Conservation (phyloP, 1,140 invertebrate genomes). For the Drosophila yakuba region DNA sequence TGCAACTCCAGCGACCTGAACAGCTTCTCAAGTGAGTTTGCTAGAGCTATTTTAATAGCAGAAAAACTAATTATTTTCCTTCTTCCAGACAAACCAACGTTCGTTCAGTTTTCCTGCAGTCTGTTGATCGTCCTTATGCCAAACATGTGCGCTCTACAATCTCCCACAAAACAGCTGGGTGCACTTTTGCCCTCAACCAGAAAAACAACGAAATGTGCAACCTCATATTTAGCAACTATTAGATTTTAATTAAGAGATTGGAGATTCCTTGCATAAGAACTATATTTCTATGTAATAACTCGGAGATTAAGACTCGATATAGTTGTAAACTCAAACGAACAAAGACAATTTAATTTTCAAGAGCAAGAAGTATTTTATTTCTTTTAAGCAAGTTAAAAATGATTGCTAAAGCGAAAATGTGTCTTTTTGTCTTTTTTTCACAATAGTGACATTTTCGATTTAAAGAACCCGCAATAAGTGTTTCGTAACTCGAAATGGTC, state of each 20-base stretch:
- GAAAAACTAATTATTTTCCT: background rate
- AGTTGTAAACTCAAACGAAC: conserved; percentile 50
- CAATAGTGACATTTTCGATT: background rate
- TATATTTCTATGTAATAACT: conserved; percentile 29
- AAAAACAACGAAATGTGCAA: conserved; percentile 93
- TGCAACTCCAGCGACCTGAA: conserved; percentile 91
- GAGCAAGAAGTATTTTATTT: background rate
- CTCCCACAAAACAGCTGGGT: conserved; percentile 86
- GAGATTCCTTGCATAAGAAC: background rate
- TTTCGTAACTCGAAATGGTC: background rate
- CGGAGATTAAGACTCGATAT: conserved; percentile 66
- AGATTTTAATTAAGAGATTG: background rate
- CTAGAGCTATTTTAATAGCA: background rate
- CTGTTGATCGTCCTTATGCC: conserved; percentile 47
- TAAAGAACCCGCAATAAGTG: background rate
- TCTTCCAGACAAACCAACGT: conserved; percentile 49
- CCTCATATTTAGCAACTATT: conserved; percentile 47
- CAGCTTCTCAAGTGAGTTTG: conserved; percentile 87
- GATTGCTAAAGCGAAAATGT: too few relatives aligned
- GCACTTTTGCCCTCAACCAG: conserved; percentile 90
- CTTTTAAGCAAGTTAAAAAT: too few relatives aligned
- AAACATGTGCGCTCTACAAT: conserved; percentile 57
- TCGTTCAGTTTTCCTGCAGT: conserved; percentile 57
- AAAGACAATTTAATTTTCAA: conserved; percentile 33
- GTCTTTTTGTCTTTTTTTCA: too few relatives aligned